Base-by-base conservation (phyloP, 2,797 vertebrate species). In the Podarcis siculus region DNA sequence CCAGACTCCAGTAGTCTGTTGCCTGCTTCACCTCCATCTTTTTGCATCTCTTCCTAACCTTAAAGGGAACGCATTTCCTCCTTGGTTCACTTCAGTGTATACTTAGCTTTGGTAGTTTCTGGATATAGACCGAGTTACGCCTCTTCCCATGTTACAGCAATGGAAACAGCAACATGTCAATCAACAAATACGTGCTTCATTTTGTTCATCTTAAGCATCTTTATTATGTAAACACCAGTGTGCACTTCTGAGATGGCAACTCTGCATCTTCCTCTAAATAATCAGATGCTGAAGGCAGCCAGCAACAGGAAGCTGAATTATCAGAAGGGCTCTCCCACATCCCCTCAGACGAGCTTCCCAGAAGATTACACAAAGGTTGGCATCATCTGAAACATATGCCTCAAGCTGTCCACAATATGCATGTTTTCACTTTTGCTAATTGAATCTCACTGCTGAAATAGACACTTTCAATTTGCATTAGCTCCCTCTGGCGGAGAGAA, bases 401-500 rank as follows among this genome's bases (percentile, higher is more conserved):
- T 82, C 32, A n/a, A 94, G 89, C 7, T 67, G 67, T 78, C 78
- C 64, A 64, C 90, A 45, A 45, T 42, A 66, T 81, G 45, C 55
- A 75, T 75, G 7, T 45, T 85, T 83, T 79, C 88, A 94, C 64
- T 67, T 69, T 82, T 93, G 79, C 77, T 89, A 93, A 61, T 73
- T 89, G 89, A 91, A 92, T 92, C 58, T 49, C 15, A 45, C 67
- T 81, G 83, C 45, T 35, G 72, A 0, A 5, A 80, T 39, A 88
- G 88, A 82, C 32, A 85, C 87, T 87, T 77, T 89, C 89, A 61
- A 87, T 93, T 95, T 95, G 64, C 91, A 88, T 19, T 82, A 89
- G 79, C 81, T 95, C 94, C 94, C 94, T 94, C 95, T 95, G 83
- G 77, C 91, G 92, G 82, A 79, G 37, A 73, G n/a, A 78, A 71